Conservation (phyloP, 2,797 vertebrate genomes). For the Brachyalestes nurse region DNA sequence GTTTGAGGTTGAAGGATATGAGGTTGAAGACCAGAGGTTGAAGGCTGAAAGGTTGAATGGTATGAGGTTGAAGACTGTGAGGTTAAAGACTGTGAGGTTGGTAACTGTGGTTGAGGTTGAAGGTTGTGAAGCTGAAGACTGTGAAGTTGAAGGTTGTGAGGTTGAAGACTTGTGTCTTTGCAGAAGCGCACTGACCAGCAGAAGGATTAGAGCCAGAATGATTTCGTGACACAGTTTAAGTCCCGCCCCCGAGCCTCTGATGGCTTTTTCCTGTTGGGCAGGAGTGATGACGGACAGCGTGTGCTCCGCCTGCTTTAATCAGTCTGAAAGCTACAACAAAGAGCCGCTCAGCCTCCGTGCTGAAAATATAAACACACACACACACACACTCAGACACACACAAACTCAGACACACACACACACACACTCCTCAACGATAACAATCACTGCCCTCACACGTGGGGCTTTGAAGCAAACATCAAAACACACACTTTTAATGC, state of each 20-base stretch:
- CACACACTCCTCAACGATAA: conserved; percentile 42
- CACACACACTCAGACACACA: conserved; percentile 20
- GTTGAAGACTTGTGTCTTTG: no score
- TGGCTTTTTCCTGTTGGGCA: conserved; percentile 40
- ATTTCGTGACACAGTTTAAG: conserved; percentile 37
- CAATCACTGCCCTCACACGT: conserved; percentile 12
- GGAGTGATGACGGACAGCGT: conserved; percentile 38
- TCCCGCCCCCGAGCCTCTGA: conserved; percentile 23
- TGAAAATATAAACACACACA: conserved; percentile 42
- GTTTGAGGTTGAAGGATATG: no score
- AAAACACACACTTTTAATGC: conserved; percentile 30
- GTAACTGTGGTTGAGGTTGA: no score
- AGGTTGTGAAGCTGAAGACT: no score
- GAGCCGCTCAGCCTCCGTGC: conserved; percentile 35
- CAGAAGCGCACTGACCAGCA: no score
- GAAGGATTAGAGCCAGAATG: background rate
- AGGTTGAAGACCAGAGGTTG: no score
- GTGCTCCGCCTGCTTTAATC: conserved; percentile 49
- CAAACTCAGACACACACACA: conserved; percentile 25
- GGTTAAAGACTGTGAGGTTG: no score
- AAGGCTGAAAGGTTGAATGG: no score
- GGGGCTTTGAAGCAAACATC: conserved; percentile 44
- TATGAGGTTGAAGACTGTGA: no score
- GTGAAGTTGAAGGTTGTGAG: no score
- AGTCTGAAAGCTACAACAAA: conserved; percentile 38